Base-by-base conservation (phyloP, 2,113 vertebrate species). In the Otis tarda region DNA sequence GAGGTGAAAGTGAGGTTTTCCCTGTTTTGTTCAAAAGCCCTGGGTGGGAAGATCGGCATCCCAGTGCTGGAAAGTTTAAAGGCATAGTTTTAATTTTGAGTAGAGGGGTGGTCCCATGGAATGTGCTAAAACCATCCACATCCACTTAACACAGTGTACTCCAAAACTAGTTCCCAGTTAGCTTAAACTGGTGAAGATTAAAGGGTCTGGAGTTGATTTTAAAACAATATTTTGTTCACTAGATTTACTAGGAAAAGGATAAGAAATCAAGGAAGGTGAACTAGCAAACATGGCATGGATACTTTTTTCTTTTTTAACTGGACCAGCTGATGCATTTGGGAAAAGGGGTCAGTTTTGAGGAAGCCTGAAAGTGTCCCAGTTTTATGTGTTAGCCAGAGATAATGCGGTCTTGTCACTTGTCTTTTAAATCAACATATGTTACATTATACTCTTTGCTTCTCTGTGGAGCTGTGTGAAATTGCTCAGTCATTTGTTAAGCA, bases 301-400 rank as follows among this genome's bases (percentile, higher is more conserved):
- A 1, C 4, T 18, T 39, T 39, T n/a, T 30, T 33, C 37, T 52
- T 21, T 43, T 70, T 70, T 47, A 65, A 69, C 33, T 79, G 78
- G 39, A 69, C 15, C 25, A 63, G 52, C 52, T 50, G 11, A 52
- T 90, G 41, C 33, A 16, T 78, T 77, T 94, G 73, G 55, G 56
- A 45, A 59, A 68, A 82, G 69, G 31, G 22, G 15, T 65, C 5
- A 4, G 50, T 60, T 91, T 78, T 73, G 70, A 37, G 28, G 89
- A 37, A 83, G 64, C 64, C 79, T 91, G 87, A 49, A 73, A 61
- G n/a, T 55, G 67, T 39, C 94, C 80, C 73, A 78, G 73, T 91
- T 95, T 75, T 53, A 18, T 23, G 25, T 55, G 43, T 81, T 89
- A 81, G 64, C 67, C 80, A 50, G 9, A 70, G 55, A 56, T 65